phyloP scores from a whole-genome alignment of 2,888 invertebrate genomes.

The Cerastis leucographa region DNA sequence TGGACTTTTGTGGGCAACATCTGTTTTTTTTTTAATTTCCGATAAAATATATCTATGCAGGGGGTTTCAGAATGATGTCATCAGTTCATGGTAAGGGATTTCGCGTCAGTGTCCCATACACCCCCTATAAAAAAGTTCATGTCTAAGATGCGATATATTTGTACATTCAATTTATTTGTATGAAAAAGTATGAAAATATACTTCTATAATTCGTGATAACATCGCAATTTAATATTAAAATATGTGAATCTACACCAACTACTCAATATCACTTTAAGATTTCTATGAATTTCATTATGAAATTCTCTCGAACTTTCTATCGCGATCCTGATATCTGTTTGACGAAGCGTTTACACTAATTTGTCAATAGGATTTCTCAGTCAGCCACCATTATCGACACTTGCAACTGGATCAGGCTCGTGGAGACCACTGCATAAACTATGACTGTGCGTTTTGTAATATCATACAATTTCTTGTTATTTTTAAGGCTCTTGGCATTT shows the following conservation, averaged over 20 bases:
- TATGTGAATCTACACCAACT: constrained; percentile 44
- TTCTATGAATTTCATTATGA: constrained; percentile 13
- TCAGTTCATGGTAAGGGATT: too few relatives aligned
- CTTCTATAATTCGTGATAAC: constrained; percentile 44
- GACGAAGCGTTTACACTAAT: constrained; percentile 72
- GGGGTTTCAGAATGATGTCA: too few relatives aligned
- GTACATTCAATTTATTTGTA: constrained; percentile 60
- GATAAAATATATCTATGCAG: too few relatives aligned
- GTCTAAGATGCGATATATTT: constrained; percentile 54
- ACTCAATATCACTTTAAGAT: constrained; percentile 2
- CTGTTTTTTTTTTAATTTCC: too few relatives aligned
- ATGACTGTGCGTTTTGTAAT: constrained; percentile 55
- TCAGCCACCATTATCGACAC: constrained; percentile 74
- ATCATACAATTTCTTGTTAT: constrained; percentile 31
- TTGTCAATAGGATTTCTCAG: constrained; percentile 75
- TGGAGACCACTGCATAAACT: constrained; percentile 33
- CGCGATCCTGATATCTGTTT: constrained; percentile 67
- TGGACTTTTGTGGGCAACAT: too few relatives aligned
- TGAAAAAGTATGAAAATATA: constrained; percentile 67
- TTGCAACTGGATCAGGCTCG: constrained; percentile 70
- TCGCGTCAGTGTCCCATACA: too few relatives aligned
- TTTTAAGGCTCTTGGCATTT: constrained; percentile 29
- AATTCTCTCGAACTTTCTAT: constrained; percentile 60
- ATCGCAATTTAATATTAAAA: constrained; percentile 47
- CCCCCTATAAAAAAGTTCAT: constrained; percentile 11